Evolutionary conservation across 1,140 invertebrate species (phyloP).

Genomic region (Lasaia peninsularis): DNA sequence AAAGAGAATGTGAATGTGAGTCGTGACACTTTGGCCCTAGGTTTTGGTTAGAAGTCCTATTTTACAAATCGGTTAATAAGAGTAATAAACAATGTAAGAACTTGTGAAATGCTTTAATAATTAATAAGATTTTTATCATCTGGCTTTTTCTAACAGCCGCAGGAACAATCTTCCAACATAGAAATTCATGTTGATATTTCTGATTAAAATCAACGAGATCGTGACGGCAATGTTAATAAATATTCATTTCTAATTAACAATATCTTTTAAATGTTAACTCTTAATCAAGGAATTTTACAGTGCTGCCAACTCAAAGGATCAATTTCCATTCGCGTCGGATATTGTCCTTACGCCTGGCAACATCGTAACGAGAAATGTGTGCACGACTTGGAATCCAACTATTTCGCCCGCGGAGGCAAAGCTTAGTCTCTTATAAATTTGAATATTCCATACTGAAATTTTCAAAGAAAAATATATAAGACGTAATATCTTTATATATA

Average conservation of each 20-base stretch:
- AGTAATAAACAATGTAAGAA: too few relatives aligned
- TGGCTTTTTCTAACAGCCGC: too few relatives aligned
- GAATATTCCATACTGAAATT: neutral
- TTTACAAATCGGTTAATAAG: too few relatives aligned
- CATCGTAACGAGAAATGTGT: slow-evolving; percentile 49
- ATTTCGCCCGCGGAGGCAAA: neutral
- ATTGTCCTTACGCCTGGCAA: slow-evolving; percentile 54
- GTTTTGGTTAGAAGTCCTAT: too few relatives aligned
- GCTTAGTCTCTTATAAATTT: neutral
- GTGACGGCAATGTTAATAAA: slow-evolving; percentile 4
- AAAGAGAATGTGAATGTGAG: too few relatives aligned
- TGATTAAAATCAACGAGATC: neutral
- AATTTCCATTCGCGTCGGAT: slow-evolving; percentile 44
- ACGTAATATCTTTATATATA: too few relatives aligned
- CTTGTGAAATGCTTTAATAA: too few relatives aligned
- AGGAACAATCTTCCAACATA: neutral
- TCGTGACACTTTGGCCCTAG: too few relatives aligned
- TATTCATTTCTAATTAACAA: slow-evolving; percentile 7
- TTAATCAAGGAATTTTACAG: slow-evolving; percentile 16
- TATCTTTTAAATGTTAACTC: slow-evolving; percentile 15
- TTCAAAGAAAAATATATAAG: too few relatives aligned
- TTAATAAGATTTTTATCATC: too few relatives aligned
- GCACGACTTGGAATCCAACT: slow-evolving; percentile 11
- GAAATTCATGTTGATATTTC: slow-evolving; percentile 8
- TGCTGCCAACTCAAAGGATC: slow-evolving; percentile 39